Evolutionary conservation across 2,797 vertebrate genomes (phyloP).

Genomic region (Danio aesculapii): DNA sequence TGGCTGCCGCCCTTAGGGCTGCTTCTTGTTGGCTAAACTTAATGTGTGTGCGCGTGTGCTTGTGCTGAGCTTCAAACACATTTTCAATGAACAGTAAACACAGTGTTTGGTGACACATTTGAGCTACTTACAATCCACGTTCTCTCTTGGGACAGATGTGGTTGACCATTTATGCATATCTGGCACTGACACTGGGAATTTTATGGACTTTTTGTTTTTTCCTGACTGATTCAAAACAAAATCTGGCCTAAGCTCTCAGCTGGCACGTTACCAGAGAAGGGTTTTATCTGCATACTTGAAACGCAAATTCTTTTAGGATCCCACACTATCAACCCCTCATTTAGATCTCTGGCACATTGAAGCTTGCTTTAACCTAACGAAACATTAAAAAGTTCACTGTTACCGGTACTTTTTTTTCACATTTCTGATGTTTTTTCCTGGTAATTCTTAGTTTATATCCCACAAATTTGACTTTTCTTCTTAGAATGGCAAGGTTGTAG

Average conservation of each 20-base stretch:
- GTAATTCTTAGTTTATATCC: too few relatives aligned
- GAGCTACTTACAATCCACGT: neutral
- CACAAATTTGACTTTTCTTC: too few relatives aligned
- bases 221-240: conserved; percentile 40
- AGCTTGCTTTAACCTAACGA: too few relatives aligned
- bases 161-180: conserved; percentile 34
- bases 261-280: conserved; percentile 22
- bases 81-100: conserved; percentile 66
- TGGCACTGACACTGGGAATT: conserved; percentile 11
- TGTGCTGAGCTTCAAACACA: conserved; percentile 65
- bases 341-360: conserved; percentile 1
- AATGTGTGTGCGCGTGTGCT: conserved; percentile 32
- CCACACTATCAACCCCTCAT: conserved; percentile 1
- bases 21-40: conserved; percentile 59
- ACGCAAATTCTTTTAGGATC: conserved; percentile 38
- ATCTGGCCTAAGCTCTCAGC: neutral
- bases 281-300: neutral
- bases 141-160: conserved; percentile 38
- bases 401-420: too few relatives aligned
- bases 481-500: too few relatives aligned
- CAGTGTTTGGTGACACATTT: conserved; percentile 12
- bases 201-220: neutral
- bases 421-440: too few relatives aligned
- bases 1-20: conserved; percentile 47
- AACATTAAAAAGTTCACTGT: too few relatives aligned